Conservation (phyloP, 1,140 invertebrate genomes). For the Pseudomyrmex cubaensis region DNA sequence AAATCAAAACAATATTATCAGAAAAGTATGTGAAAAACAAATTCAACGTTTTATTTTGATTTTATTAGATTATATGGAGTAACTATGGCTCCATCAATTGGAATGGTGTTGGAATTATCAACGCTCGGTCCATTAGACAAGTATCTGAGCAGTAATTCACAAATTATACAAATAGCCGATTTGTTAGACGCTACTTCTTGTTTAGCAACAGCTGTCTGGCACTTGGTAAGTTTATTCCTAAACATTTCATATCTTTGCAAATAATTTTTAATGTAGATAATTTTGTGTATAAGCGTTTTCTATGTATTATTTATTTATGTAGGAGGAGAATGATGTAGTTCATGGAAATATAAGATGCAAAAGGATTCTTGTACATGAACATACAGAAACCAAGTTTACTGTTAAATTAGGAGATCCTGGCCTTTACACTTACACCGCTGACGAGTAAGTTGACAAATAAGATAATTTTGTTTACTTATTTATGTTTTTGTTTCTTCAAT, state of each 20-base stretch:
- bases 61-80: constrained; percentile 88
- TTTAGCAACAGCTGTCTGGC: constrained; percentile 92
- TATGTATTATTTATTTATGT: constrained; percentile 25
- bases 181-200: constrained; percentile 92
- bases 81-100: constrained; percentile 90
- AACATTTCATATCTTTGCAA: background rate
- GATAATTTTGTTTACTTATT: background rate
- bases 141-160: constrained; percentile 87
- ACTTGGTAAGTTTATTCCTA: constrained; percentile 86
- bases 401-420: constrained; percentile 94
- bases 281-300: too few species aligned
- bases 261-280: too few species aligned
- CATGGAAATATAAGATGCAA: constrained; percentile 95
- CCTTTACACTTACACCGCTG: constrained; percentile 85
- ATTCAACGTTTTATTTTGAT: constrained; percentile 15
- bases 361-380: constrained; percentile 91
- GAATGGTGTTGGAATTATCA: constrained; percentile 93
- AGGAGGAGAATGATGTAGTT: constrained; percentile 91
- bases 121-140: constrained; percentile 91
- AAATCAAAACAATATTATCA: background rate
- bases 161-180: constrained; percentile 88
- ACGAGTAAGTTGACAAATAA: constrained; percentile 87
- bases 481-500: constrained; percentile 13
- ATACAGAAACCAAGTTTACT: constrained; percentile 88
- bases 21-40: background rate